These are phyloP conservation scores for Dynastes tityus DNA, from an alignment of 2,888 invertebrate genomes.

Conservation along the genomic window DNA sequence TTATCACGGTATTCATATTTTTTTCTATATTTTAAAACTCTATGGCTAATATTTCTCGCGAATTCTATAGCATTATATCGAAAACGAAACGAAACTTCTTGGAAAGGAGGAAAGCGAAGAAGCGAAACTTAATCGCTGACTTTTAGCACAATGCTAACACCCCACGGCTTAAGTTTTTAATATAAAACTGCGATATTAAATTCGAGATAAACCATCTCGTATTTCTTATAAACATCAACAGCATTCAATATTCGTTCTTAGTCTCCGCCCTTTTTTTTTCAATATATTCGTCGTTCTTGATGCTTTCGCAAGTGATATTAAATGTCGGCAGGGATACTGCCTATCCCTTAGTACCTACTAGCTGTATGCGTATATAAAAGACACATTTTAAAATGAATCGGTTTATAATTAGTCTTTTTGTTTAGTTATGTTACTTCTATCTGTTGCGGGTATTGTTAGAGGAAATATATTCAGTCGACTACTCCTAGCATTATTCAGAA, in stretches of 20 bases:
- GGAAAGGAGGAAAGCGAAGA: background rate
- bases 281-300: conserved; percentile 41
- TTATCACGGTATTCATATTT: no score
- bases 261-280: conserved; percentile 38
- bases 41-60: background rate
- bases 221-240: conserved; percentile 49
- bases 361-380: background rate
- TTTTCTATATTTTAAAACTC: background rate
- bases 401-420: conserved; percentile 8
- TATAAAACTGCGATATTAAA: conserved; percentile 52
- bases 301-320: conserved; percentile 52
- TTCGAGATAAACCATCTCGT: conserved; percentile 47
- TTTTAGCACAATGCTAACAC: conserved; percentile 44
- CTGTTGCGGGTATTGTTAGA: no score
- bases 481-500: no score
- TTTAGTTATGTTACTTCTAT: no score
- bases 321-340: conserved; percentile 52
- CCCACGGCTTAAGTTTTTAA: conserved; percentile 48
- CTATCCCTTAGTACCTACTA: conserved; percentile 7
- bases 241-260: conserved; percentile 41
- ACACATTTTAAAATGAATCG: background rate
- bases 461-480: no score
- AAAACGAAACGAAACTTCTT: background rate
- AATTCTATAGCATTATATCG: no score
- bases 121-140: conserved; percentile 41